phyloP scores from a whole-genome alignment of 2,888 invertebrate species.

The Escarpia spicata region DNA sequence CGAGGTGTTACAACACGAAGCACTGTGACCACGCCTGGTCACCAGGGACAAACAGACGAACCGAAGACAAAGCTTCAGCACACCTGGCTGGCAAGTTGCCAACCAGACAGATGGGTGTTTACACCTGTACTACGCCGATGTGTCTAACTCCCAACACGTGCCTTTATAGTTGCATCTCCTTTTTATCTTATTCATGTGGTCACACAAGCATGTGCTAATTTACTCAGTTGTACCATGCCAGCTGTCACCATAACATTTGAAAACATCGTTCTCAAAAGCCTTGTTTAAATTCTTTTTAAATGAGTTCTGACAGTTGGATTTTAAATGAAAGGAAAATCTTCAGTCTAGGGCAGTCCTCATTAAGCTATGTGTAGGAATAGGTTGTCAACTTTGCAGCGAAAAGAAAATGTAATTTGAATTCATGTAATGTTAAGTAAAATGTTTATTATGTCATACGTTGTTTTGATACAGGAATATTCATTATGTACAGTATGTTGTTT shows the following conservation, averaged over 20 bases:
- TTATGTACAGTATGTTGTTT: too few relatives aligned
- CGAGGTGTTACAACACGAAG: neutral
- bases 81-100: neutral
- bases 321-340: neutral
- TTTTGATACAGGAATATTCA: too few relatives aligned
- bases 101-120: slow-evolving; percentile 1
- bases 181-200: slow-evolving; percentile 8
- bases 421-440: too few relatives aligned
- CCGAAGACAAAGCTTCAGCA: neutral
- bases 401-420: too few relatives aligned
- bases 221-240: neutral
- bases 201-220: neutral
- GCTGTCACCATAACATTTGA: neutral
- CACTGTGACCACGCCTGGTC: neutral
- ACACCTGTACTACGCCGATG: neutral
- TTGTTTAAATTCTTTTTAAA: neutral
- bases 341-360: neutral
- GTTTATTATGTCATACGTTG: too few relatives aligned
- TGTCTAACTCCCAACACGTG: neutral
- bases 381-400: too few relatives aligned
- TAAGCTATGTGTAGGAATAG: neutral
- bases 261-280: neutral
- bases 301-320: neutral
- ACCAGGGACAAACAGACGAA: neutral
- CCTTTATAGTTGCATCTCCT: neutral